Conservation (phyloP, 2,797 vertebrate genomes). For the Hozukius guyotensis region DNA sequence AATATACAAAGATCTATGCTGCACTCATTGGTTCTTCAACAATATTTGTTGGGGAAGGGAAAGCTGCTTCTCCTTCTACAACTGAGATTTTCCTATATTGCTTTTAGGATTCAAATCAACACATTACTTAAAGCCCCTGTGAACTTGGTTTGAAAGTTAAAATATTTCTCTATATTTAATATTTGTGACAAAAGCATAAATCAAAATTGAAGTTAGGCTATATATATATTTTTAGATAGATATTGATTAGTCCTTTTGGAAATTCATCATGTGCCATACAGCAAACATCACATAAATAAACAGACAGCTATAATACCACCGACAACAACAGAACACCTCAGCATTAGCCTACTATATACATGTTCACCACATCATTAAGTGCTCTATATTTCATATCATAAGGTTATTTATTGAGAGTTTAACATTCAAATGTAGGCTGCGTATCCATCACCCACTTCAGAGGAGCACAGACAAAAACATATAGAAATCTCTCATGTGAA, state of each 20-base stretch:
- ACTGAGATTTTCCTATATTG: background rate
- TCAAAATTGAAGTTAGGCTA: background rate
- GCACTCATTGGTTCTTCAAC: background rate
- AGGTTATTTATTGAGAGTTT: background rate
- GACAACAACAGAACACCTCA: no score
- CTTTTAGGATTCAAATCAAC: rapidly evolving
- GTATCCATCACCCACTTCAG: rapidly evolving
- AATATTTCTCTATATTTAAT: background rate
- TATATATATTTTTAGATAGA: background rate
- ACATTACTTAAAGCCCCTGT: background rate
- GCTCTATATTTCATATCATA: no score
- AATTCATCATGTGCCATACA: no score
- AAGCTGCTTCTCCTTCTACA: background rate
- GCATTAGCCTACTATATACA: no score
- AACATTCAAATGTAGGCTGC: background rate
- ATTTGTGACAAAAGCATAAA: no score
- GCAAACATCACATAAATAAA: no score
- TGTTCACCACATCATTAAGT: no score
- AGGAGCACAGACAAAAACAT: background rate
- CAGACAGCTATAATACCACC: no score
- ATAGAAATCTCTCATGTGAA: background rate
- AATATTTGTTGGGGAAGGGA: background rate
- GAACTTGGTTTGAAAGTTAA: background rate
- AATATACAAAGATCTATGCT: background rate
- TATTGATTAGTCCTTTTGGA: no score